phyloP scores from a whole-genome alignment of 2,888 invertebrate species.

The Pollenia labialis region DNA sequence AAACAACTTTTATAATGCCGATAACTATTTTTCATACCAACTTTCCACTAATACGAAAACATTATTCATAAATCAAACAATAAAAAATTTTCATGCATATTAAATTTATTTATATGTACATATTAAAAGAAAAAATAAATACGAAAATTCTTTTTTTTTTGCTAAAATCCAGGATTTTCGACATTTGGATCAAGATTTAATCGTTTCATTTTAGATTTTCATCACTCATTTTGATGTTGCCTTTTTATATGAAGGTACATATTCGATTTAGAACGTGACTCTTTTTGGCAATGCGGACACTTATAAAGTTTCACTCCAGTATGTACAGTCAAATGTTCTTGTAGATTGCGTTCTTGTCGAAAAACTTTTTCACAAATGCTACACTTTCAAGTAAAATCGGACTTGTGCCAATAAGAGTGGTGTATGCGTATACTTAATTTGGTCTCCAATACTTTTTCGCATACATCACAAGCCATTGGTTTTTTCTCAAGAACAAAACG shows the following conservation, averaged over 20 bases:
- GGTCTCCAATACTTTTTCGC: constrained; percentile 75
- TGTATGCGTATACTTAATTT: constrained; percentile 79
- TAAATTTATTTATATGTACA: not conserved
- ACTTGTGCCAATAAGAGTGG: constrained; percentile 79
- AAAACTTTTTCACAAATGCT: constrained; percentile 80
- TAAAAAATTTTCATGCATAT: not conserved
- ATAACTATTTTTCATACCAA: too few relatives aligned
- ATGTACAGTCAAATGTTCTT: constrained; percentile 81
- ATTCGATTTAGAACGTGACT: constrained; percentile 81
- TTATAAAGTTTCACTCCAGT: constrained; percentile 80
- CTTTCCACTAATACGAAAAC: too few relatives aligned
- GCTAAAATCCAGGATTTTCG: constrained; percentile 34
- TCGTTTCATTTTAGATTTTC: constrained; percentile 78
- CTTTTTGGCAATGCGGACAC: constrained; percentile 81
- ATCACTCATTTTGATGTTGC: constrained; percentile 80
- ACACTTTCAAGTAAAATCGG: constrained; percentile 78
- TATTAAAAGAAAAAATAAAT: not conserved
- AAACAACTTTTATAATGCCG: too few relatives aligned
- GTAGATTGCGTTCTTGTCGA: constrained; percentile 79
- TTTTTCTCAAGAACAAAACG: constrained; percentile 71
- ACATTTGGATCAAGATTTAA: constrained; percentile 63
- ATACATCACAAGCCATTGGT: constrained; percentile 72
- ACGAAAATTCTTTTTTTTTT: constrained; percentile 4
- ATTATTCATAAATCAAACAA: too few relatives aligned
- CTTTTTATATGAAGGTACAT: constrained; percentile 82